These are phyloP conservation scores for Mormyrus hasselquistii DNA, from an alignment of 2,797 vertebrate species.

Conservation along the genomic window DNA sequence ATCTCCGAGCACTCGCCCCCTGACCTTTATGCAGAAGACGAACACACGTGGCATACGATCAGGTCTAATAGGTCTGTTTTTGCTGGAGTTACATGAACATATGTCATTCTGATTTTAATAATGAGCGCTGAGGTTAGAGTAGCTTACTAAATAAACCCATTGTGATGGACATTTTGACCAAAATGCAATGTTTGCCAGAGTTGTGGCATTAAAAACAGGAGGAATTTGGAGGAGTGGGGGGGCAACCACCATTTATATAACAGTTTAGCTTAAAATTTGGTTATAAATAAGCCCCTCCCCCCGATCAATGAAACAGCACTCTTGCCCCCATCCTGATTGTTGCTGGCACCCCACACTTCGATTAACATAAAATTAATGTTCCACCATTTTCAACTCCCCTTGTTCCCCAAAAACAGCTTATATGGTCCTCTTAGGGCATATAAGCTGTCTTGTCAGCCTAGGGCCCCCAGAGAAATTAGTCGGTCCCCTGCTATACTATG, in stretches of 20 bases:
- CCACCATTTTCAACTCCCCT: background rate
- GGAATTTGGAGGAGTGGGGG: no score
- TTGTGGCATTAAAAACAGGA: background rate
- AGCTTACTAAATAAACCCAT: background rate
- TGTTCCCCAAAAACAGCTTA: background rate
- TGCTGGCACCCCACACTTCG: background rate
- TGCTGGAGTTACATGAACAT: background rate
- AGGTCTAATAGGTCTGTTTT: background rate
- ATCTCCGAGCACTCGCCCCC: background rate
- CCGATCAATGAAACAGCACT: background rate
- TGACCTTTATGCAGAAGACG: background rate
- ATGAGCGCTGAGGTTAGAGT: background rate
- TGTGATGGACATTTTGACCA: background rate
- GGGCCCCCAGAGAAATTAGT: background rate
- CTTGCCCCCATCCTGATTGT: background rate
- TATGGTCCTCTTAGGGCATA: background rate
- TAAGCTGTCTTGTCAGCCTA: background rate
- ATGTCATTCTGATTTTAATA: background rate
- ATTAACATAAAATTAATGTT: background rate
- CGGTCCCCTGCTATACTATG: background rate
- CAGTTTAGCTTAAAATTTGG: background rate
- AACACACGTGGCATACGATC: background rate
- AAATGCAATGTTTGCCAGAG: background rate
- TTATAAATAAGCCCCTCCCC: background rate
- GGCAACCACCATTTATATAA: no score